Evolutionary conservation across 2,797 vertebrate species (phyloP), one percentile per base, ranked within the genome.

Genomic region (Galago senegalensis): DNA sequence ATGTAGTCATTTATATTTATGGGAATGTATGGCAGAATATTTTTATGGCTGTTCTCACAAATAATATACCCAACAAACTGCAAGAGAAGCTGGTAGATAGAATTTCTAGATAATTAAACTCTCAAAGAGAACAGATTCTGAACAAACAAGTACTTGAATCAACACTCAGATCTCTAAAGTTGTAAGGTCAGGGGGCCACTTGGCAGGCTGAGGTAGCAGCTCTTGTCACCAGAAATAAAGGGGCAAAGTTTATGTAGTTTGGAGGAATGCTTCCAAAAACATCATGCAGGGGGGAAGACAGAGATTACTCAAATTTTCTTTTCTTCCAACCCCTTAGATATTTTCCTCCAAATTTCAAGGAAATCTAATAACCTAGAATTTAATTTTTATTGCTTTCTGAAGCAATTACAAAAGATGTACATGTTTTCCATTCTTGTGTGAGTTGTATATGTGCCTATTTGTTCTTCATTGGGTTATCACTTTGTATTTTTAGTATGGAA

Each of bases 51-150:
- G 0, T 77, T 88, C 20, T 93, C 80, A 87, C 1, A 83, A 14
- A 14, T 86, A 86, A 86, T 88, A n/a, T 94, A n/a, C 73, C 69
- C 25, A 83, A 23, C 13, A 76, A 21, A 83, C 58, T 94, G 77
- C 61, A 65, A 29, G 86, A 96, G 61, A 95, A 96, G 31, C 79
- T 86, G 73, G 27, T 91, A 69, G 40, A 82, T 72, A 90, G 61
- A 75, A 81, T 94, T 97, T 97, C 96, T 69, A 85, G 72, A n/a
- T 72, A 90, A 91, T 93, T 92, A 93, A 95, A 94, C 43, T 53
- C 67, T 67, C 65, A 83, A 85, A 95, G 63, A 84, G 20, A 31
- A 96, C 87, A 91, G 58, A 49, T 95, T 84, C 69, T 63, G 83
- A 91, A 69, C 69, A 61, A 95, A 92, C 43, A 81, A 58, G 31